Conservation (phyloP, 2,797 vertebrate genomes). For the Amblyraja radiata region DNA sequence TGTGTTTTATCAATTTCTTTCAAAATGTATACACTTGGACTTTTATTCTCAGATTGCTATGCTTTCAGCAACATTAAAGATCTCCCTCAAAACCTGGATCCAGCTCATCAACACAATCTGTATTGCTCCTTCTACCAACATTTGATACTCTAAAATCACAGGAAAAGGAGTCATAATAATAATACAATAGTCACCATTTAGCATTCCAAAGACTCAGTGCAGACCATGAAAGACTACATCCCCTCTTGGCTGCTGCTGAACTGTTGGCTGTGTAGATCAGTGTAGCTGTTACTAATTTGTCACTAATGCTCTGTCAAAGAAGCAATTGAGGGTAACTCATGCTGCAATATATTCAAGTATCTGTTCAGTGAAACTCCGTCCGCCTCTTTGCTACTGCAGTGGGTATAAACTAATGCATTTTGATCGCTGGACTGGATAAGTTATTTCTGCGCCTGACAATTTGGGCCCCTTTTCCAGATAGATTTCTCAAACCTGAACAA, state of each 20-base stretch:
- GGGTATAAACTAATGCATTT: too few species aligned
- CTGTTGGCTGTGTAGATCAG: not conserved
- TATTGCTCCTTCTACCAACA: not conserved
- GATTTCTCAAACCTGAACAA: not conserved
- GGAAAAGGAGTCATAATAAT: conserved; percentile 14
- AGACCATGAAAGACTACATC: not conserved
- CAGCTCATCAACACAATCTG: not conserved
- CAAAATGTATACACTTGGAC: not conserved
- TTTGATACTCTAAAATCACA: conserved; percentile 3
- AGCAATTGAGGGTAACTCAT: not conserved
- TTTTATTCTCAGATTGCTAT: not conserved
- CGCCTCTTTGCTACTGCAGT: not conserved
- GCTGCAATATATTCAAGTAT: not conserved
- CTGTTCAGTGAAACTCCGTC: not conserved
- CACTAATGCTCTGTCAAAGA: not conserved
- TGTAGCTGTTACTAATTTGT: not conserved
- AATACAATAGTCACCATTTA: not conserved
- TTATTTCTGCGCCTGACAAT: not conserved
- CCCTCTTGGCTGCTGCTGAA: not conserved
- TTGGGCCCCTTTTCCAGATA: not conserved
- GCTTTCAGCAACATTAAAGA: not conserved
- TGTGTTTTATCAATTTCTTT: not conserved
- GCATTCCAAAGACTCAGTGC: not conserved
- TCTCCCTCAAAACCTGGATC: not conserved
- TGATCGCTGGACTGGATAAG: not conserved